These are phyloP conservation scores for Calliphora vicina DNA, from an alignment of 1,140 invertebrate genomes.

Conservation along the genomic window DNA sequence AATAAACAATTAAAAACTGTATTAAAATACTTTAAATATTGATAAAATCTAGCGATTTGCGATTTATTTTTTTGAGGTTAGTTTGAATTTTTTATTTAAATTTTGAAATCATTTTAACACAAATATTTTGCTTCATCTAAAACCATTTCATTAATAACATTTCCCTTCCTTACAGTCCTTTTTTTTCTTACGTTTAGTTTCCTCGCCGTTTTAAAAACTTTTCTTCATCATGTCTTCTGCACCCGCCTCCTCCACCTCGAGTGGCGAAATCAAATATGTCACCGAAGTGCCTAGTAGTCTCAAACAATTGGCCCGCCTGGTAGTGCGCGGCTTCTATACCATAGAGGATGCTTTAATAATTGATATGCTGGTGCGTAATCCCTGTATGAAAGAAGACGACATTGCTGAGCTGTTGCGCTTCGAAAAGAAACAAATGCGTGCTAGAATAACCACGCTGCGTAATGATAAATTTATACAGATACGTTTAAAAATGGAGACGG, in stretches of 20 bases:
- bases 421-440: slow-evolving; percentile 91
- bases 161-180: slow-evolving; percentile 20
- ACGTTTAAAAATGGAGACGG: slow-evolving; percentile 92
- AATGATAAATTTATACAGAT: slow-evolving; percentile 96
- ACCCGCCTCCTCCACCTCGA: slow-evolving; percentile 34
- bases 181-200: slow-evolving; percentile 26
- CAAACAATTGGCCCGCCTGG: slow-evolving; percentile 88
- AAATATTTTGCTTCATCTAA: too few species aligned
- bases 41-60: too few species aligned
- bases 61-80: too few species aligned
- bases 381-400: slow-evolving; percentile 97
- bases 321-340: slow-evolving; percentile 91
- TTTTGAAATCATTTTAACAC: too few species aligned
- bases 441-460: slow-evolving; percentile 83
- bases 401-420: slow-evolving; percentile 93
- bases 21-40: too few species aligned
- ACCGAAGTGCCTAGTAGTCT: slow-evolving; percentile 90
- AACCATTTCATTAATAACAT: too few species aligned
- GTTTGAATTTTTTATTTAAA: too few species aligned
- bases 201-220: too few species aligned
- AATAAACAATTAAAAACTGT: too few species aligned
- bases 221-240: slow-evolving; percentile 22
- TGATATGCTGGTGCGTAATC: slow-evolving; percentile 94
- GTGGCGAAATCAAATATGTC: slow-evolving; percentile 62
- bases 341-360: slow-evolving; percentile 94